Conservation (phyloP, 2,888 invertebrate genomes). For the Amiota mariae region DNA sequence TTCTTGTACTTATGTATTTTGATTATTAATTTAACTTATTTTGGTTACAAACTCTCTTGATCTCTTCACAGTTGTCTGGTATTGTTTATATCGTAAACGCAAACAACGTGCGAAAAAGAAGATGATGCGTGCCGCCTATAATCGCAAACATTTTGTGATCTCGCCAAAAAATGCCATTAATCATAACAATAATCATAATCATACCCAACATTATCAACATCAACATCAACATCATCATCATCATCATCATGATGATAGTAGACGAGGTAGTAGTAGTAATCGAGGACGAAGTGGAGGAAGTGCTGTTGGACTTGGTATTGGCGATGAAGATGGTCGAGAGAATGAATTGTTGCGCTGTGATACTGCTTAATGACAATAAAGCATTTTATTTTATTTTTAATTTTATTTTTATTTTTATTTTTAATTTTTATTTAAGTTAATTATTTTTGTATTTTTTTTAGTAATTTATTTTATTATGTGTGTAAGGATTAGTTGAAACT, state of each 20-base stretch:
- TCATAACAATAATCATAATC: slow-evolving; percentile 34
- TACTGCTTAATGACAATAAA: slow-evolving; percentile 52
- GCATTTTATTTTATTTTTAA: neutral
- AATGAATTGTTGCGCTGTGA: slow-evolving; percentile 65
- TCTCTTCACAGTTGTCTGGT: slow-evolving; percentile 55
- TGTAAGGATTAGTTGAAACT: neutral
- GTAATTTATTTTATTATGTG: neutral
- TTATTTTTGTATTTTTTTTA: neutral
- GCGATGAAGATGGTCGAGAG: slow-evolving; percentile 49
- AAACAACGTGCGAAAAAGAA: slow-evolving; percentile 53
- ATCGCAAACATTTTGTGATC: slow-evolving; percentile 65
- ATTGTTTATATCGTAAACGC: slow-evolving; percentile 61
- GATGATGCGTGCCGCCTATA: slow-evolving; percentile 49
- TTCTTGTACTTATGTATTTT: neutral
- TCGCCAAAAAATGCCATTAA: slow-evolving; percentile 65
- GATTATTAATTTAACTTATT: neutral
- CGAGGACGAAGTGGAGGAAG: neutral
- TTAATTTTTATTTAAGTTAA: neutral
- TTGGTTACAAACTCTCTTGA: neutral
- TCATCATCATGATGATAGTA: neutral
- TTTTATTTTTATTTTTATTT: too few relatives aligned
- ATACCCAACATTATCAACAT: neutral
- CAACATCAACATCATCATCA: neutral
- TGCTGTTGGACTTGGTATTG: too few relatives aligned
- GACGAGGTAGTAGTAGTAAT: slow-evolving; percentile 1